These are phyloP conservation scores for Squalus acanthias DNA, from an alignment of 2,797 vertebrate genomes.

Conservation along the genomic window DNA sequence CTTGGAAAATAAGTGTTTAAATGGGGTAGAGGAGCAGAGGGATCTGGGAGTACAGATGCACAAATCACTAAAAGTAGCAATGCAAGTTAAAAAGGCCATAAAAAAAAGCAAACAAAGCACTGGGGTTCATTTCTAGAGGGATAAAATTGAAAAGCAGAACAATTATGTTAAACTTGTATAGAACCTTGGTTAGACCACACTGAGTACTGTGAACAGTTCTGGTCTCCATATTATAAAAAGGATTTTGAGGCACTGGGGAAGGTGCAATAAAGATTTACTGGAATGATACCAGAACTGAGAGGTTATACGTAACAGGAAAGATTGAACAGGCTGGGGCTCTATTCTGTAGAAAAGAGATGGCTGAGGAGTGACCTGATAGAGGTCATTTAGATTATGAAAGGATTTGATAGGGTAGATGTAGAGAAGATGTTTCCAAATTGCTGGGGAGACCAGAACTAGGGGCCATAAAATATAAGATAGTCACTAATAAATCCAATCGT, in stretches of 20 bases:
- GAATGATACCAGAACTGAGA: neutral
- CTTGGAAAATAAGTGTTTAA: neutral
- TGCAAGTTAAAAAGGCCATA: neutral
- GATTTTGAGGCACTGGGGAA: neutral
- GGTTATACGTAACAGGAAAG: neutral
- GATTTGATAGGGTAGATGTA: neutral
- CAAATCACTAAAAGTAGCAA: neutral
- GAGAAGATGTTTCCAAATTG: neutral
- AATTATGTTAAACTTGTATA: neutral
- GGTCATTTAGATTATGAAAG: neutral
- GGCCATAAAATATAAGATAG: neutral
- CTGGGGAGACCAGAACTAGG: no score
- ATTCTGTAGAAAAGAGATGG: neutral
- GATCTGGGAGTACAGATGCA: neutral
- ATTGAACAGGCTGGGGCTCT: neutral
- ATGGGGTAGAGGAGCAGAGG: neutral
- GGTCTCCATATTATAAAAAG: neutral
- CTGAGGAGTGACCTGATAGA: neutral
- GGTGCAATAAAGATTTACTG: neutral
- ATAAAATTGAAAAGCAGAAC: neutral
- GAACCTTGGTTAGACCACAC: neutral
- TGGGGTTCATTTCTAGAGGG: neutral
- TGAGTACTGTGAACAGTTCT: neutral
- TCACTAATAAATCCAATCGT: neutral
- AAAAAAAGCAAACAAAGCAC: neutral